These are phyloP conservation scores for Pelusios castaneus DNA, from an alignment of 2,113 vertebrate genomes.

Conservation along the genomic window DNA sequence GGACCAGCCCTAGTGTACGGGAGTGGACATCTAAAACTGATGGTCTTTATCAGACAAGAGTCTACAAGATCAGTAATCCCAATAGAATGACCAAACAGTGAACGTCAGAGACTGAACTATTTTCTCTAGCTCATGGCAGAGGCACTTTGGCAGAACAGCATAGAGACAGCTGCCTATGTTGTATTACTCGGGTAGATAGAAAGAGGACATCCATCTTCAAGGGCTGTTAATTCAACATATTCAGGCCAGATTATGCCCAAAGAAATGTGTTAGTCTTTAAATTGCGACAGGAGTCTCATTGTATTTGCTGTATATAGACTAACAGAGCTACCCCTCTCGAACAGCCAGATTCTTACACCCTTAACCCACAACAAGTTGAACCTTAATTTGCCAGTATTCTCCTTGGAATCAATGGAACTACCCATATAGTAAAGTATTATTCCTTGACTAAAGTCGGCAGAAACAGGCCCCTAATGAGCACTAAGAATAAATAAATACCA, in stretches of 20 bases:
- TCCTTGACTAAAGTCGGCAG: constrained; percentile 31
- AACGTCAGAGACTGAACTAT: neutral
- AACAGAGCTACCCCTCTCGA: no score
- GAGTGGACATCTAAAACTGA: neutral
- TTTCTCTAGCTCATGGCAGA: neutral
- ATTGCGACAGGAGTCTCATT: no score
- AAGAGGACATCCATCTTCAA: neutral
- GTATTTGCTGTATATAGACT: no score
- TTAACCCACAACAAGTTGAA: neutral
- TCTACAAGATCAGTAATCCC: neutral
- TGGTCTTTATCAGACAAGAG: neutral
- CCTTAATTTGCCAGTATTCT: neutral
- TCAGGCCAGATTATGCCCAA: neutral
- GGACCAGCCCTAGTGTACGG: neutral
- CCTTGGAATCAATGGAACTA: neutral
- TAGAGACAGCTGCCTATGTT: neutral
- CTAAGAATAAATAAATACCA: constrained; percentile 52
- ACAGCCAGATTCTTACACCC: neutral
- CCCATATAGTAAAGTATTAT: constrained; percentile 7
- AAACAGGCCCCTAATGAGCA: constrained; percentile 37
- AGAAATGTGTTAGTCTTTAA: no score
- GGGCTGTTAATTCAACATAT: neutral
- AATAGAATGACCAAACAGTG: neutral
- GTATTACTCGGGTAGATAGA: neutral
- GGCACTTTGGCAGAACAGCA: neutral